phyloP scores from a whole-genome alignment of 2,113 vertebrate genomes.

The Scomber scombrus region DNA sequence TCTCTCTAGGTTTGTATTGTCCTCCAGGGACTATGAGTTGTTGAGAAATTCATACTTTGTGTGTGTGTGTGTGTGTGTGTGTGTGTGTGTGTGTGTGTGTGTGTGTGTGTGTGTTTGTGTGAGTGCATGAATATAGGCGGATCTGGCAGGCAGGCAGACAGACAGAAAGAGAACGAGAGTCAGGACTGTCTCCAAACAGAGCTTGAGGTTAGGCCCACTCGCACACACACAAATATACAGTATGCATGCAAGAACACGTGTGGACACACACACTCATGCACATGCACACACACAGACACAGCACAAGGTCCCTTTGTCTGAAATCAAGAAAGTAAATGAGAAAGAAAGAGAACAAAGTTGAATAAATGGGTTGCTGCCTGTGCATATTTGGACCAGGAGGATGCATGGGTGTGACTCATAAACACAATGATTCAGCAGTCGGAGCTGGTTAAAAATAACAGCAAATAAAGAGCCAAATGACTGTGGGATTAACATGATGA shows the following conservation, averaged over 20 bases:
- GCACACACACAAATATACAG: slow-evolving; percentile 52
- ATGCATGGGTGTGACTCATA: slow-evolving; percentile 75
- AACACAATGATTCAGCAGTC: slow-evolving; percentile 75
- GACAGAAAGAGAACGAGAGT: slow-evolving; percentile 41
- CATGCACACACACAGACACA: slow-evolving; percentile 31
- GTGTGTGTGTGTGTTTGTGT: not conserved
- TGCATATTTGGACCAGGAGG: slow-evolving; percentile 64
- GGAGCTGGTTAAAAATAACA: slow-evolving; percentile 76
- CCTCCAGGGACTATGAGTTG: slow-evolving; percentile 41
- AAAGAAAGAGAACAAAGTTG: slow-evolving; percentile 33
- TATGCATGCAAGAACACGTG: slow-evolving; percentile 67
- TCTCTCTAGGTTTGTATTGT: slow-evolving; percentile 43
- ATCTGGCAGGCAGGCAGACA: slow-evolving; percentile 64
- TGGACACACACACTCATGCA: slow-evolving; percentile 50
- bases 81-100: slow-evolving; percentile 11
- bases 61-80: slow-evolving; percentile 29
- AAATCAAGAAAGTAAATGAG: slow-evolving; percentile 48
- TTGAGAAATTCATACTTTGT: slow-evolving; percentile 59
- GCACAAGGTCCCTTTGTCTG: slow-evolving; percentile 77
- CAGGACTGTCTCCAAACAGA: slow-evolving; percentile 70
- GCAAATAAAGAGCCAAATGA: slow-evolving; percentile 65
- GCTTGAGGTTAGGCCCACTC: slow-evolving; percentile 69
- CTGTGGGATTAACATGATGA: slow-evolving; percentile 64
- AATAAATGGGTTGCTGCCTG: slow-evolving; percentile 50
- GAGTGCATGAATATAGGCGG: slow-evolving; percentile 43